Conservation (phyloP, 2,797 vertebrate genomes). For the Helarctos malayanus region DNA sequence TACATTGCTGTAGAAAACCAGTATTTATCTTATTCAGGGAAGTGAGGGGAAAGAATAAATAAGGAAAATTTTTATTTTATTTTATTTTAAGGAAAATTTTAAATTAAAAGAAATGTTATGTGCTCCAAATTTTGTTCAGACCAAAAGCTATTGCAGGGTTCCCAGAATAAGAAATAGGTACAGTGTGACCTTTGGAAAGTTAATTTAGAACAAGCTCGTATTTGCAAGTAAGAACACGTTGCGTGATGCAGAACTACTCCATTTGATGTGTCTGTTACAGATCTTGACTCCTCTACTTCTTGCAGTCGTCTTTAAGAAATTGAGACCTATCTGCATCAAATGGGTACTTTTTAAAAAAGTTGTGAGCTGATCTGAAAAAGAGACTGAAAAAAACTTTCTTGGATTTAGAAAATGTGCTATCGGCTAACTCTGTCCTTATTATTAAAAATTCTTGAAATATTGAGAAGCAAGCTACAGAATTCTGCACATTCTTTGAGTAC, state of each 20-base stretch:
- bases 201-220: neutral
- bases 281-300: neutral
- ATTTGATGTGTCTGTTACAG: neutral
- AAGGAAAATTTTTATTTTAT: neutral
- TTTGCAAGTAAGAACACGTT: neutral
- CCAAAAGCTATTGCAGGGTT: neutral
- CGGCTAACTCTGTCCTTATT: neutral
- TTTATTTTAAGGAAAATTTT: neutral
- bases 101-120: constrained; percentile 28
- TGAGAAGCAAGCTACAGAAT: neutral
- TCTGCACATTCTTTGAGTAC: constrained; percentile 1
- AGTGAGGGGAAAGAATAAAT: neutral
- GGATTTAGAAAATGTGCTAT: constrained; percentile 53
- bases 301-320: constrained; percentile 43
- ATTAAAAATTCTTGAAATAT: constrained; percentile 32
- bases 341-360: neutral
- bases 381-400: neutral
- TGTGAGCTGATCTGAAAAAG: constrained; percentile 37
- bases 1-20: neutral
- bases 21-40: neutral
- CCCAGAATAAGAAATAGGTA: constrained; percentile 38
- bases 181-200: neutral
- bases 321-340: neutral
- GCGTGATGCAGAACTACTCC: neutral
- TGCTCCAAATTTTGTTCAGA: constrained; percentile 53